These are phyloP conservation scores for Paracentrotus lividus DNA, from an alignment of 53 echinoderm and acorn worm species.

Conservation along the genomic window DNA sequence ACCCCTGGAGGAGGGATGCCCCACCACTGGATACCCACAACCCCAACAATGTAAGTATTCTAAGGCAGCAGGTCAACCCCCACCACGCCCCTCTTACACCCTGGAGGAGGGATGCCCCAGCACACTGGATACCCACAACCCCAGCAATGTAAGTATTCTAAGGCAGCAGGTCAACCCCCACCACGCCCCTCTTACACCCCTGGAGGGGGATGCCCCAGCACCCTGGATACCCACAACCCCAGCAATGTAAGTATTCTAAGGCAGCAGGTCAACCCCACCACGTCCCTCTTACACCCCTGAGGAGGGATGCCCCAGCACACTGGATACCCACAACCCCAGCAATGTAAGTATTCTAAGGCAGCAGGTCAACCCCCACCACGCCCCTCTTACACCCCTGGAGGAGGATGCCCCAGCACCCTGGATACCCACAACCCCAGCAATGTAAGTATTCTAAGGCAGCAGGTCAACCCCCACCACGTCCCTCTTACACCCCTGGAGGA, in stretches of 20 bases:
- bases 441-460: conserved; percentile 69
- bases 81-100: conserved; percentile 57
- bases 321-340: conserved; percentile 55
- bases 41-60: conserved; percentile 72
- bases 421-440: conserved; percentile 63
- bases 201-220: conserved; percentile 61
- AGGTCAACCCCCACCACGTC: conserved; percentile 55
- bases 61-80: conserved; percentile 41
- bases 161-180: conserved; percentile 36
- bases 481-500: conserved; percentile 21
- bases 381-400: conserved; percentile 14
- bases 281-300: conserved; percentile 43
- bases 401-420: conserved; percentile 52
- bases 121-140: conserved; percentile 41
- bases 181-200: conserved; percentile 58
- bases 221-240: conserved; percentile 45
- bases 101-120: conserved; percentile 42
- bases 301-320: conserved; percentile 57
- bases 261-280: conserved; percentile 41
- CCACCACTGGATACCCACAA: conserved; percentile 50
- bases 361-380: conserved; percentile 55
- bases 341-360: conserved; percentile 70
- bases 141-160: conserved; percentile 67
- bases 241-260: conserved; percentile 55
- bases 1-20: conserved; percentile 29